Evolutionary conservation across 2,797 vertebrate species (phyloP), one percentile per base, ranked within the genome.

Genomic region (Dendrocincla tyrannina): DNA sequence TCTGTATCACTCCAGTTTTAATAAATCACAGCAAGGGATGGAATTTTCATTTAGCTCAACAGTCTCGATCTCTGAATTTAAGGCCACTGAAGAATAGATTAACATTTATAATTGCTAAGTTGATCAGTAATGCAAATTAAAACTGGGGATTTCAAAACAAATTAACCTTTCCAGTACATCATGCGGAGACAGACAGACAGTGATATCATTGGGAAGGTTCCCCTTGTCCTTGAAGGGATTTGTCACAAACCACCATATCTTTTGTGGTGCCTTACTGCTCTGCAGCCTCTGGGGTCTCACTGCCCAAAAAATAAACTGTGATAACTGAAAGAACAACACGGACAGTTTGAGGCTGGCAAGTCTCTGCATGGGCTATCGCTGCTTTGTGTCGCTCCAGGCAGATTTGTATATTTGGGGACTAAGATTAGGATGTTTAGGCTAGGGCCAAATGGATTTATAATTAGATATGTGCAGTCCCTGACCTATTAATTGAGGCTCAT

Each of bases 391-490:
- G 1, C 66, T 88, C 60, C 64, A 68, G 77, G 86, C 82, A 92
- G 92, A 90, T 42, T 92, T 80, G 56, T 93, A 2, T 91, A 58
- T 52, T 94, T 90, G 74, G 84, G 20, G 56, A 64, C 85, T 85
- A 49, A 93, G 93, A 93, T 95, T 95, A 89, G 68, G 90, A 91
- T 96, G 94, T 95, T 97, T 96, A 96, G 93, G 41, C 88, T 95
- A 79, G 55, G 64, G 37, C 42, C n/a, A 87, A 91, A 90, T 79
- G 81, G 64, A 49, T 76, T 96, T 93, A 87, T 93, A 86, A 93
- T 85, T 89, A 88, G 58, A 53, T 78, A 35, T 28, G 23, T 46
- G 17, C 52, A 70, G 74, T 10, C 50, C 67, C 37, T 83, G 59
- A 78, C 47, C 81, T 85, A 33, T 85, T 96, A 91, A 69, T 37